These are phyloP conservation scores for Archips xylosteana DNA, from an alignment of 2,888 invertebrate genomes.

Conservation along the genomic window DNA sequence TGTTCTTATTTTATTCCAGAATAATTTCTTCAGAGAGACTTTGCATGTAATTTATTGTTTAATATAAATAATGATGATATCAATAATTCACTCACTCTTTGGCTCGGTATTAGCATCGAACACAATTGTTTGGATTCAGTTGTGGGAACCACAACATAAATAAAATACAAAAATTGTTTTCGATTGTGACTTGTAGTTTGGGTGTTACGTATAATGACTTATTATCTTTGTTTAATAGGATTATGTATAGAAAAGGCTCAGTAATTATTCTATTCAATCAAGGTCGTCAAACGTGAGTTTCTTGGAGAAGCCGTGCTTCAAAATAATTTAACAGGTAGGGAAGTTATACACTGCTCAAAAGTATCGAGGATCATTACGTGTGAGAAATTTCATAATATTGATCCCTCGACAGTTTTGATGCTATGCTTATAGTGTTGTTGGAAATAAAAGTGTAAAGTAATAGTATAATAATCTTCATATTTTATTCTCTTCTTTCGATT, in stretches of 20 bases:
- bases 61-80: neutral
- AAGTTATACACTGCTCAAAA: neutral
- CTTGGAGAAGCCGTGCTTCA: neutral
- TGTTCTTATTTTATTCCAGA: constrained; percentile 11
- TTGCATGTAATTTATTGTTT: neutral
- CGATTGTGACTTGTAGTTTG: constrained; percentile 10
- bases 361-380: neutral
- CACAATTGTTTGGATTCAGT: constrained; percentile 2
- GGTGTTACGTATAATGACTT: neutral
- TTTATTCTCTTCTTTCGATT: constrained; percentile 78
- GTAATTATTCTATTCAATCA: neutral
- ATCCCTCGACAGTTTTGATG: neutral
- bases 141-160: neutral
- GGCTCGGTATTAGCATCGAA: neutral
- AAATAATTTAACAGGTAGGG: neutral
- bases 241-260: neutral
- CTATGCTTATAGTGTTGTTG: neutral
- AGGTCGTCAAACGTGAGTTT: constrained; percentile 3
- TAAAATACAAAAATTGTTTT: neutral
- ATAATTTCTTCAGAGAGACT: neutral
- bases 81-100: neutral
- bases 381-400: neutral
- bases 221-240: neutral
- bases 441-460: constrained; percentile 72
- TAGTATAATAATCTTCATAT: constrained; percentile 85